phyloP scores from a whole-genome alignment of 2,888 invertebrate genomes.

The Xanthia icteritia region DNA sequence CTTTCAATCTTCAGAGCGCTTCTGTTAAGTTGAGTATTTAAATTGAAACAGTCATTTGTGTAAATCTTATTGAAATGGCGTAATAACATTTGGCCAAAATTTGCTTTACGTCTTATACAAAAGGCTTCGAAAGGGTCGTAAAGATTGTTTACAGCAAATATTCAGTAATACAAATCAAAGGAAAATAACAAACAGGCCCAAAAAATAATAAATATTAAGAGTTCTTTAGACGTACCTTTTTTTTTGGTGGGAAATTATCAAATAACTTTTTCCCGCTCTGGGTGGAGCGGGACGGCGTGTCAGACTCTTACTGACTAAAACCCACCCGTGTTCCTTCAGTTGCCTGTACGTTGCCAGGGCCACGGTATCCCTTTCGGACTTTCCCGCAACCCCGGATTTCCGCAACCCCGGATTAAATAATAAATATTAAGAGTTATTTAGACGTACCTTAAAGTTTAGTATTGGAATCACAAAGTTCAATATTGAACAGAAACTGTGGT shows the following conservation, averaged over 20 bases:
- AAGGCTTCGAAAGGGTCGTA: slow-evolving; percentile 37
- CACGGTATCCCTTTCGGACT: too few species aligned
- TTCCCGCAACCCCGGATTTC: too few species aligned
- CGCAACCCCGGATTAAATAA: too few species aligned
- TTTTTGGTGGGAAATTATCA: too few species aligned
- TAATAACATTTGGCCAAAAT: slow-evolving; percentile 23
- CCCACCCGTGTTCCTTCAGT: too few species aligned
- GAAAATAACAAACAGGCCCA: slow-evolving; percentile 32
- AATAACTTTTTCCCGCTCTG: too few species aligned
- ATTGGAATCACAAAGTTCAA: slow-evolving; percentile 45
- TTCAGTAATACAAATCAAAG: slow-evolving; percentile 45
- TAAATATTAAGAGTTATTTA: slow-evolving; percentile 54
- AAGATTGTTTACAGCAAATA: slow-evolving; percentile 50
- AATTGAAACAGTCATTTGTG: slow-evolving; percentile 42
- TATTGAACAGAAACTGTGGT: slow-evolving; percentile 51
- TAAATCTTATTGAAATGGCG: slow-evolving; percentile 41
- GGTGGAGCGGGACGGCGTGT: too few species aligned
- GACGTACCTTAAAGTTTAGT: slow-evolving; percentile 44
- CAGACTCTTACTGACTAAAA: too few species aligned
- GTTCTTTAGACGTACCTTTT: slow-evolving; percentile 32
- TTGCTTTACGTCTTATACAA: slow-evolving; percentile 23
- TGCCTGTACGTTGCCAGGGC: too few species aligned
- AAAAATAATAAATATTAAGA: slow-evolving; percentile 56
- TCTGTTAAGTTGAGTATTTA: slow-evolving; percentile 42
- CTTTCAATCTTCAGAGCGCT: slow-evolving; percentile 32